phyloP scores from a whole-genome alignment of 53 echinoderm and acorn worm genomes.

The Arbacia lixula region DNA sequence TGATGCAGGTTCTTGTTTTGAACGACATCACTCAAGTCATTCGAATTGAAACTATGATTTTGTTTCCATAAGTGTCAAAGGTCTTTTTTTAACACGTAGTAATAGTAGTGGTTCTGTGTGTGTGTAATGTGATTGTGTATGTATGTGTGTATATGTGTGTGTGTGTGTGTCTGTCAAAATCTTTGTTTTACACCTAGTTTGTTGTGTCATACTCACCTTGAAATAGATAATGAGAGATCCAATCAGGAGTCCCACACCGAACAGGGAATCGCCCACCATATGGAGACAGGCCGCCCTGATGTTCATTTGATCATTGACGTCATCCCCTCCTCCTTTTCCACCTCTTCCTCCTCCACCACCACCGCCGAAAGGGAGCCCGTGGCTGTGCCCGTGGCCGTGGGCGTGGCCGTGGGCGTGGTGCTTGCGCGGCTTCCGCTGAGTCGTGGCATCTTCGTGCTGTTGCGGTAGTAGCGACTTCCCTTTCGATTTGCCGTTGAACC shows the following conservation, averaged over 20 bases:
- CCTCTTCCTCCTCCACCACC: neutral
- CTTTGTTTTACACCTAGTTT: too few relatives aligned
- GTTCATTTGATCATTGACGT: conserved; percentile 59
- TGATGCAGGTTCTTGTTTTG: too few relatives aligned
- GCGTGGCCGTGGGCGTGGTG: conserved; percentile 4
- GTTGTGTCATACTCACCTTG: conserved; percentile 45
- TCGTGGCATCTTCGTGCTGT: too few relatives aligned
- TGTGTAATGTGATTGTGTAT: too few relatives aligned
- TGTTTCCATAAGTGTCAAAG: too few relatives aligned
- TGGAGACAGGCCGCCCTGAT: conserved; percentile 72
- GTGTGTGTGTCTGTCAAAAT: too few relatives aligned
- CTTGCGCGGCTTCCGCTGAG: too few relatives aligned
- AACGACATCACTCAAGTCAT: too few relatives aligned
- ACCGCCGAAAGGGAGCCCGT: neutral
- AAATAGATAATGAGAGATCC: conserved; percentile 67
- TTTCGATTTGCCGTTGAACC: neutral
- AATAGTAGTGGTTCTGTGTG: too few relatives aligned
- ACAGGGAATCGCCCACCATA: conserved; percentile 74
- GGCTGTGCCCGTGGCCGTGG: conserved; percentile 23
- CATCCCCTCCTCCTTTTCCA: neutral
- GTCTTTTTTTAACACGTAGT: too few relatives aligned
- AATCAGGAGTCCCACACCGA: conserved; percentile 68
- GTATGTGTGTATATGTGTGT: too few relatives aligned
- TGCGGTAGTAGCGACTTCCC: neutral
- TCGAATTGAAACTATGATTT: too few relatives aligned